A percentile compares a stretch with the other conserved stretches of the same genome.
Conservation (phyloP, 2,888 invertebrate genomes). For the Aleiodes alternator region DNA sequence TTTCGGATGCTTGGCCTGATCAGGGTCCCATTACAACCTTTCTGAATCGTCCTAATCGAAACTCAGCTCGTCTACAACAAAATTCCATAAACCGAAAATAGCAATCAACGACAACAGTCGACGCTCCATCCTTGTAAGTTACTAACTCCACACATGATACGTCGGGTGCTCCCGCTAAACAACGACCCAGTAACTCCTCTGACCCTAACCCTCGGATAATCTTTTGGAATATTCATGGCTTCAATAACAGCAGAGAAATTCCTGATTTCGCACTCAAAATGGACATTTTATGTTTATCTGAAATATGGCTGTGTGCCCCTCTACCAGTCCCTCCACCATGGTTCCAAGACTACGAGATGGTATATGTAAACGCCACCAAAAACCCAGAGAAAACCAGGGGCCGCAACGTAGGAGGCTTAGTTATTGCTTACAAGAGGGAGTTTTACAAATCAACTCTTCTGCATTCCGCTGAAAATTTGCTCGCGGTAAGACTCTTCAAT, state of each 20-base stretch:
- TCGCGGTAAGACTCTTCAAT: neutral
- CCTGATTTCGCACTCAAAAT: neutral
- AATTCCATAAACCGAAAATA: too few species aligned
- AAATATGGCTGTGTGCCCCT: neutral
- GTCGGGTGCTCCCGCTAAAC: too few species aligned
- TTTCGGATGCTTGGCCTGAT: too few species aligned
- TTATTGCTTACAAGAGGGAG: neutral
- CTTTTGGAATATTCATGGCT: neutral
- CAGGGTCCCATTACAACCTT: too few species aligned
- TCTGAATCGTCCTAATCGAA: too few species aligned
- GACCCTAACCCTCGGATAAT: neutral
- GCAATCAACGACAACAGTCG: too few species aligned
- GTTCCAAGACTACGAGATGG: neutral
- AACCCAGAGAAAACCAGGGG: neutral
- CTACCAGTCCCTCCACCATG: neutral
- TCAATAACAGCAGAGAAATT: neutral
- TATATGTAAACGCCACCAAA: neutral
- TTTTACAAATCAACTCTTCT: neutral
- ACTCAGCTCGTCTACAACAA: too few species aligned
- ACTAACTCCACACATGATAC: too few species aligned
- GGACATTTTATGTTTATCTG: neutral
- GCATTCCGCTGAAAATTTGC: neutral
- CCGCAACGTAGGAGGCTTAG: conserved; percentile 1
- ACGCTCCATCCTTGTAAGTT: too few species aligned
- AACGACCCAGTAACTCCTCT: too few species aligned